These are phyloP conservation scores for Cecidostiba fungosa DNA, from an alignment of 2,888 invertebrate genomes.

Conservation along the genomic window DNA sequence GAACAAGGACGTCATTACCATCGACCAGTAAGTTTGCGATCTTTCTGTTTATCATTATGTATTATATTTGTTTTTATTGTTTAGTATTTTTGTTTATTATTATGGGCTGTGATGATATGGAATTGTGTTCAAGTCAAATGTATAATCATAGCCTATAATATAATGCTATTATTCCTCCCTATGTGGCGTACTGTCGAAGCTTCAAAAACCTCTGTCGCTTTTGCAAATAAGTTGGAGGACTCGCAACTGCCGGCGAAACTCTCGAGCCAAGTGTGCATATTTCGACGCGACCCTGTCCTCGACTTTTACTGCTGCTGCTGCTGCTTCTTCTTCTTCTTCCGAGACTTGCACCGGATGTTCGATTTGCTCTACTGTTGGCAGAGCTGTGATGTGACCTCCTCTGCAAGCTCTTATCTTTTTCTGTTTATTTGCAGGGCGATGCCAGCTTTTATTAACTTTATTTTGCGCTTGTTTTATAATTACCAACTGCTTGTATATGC, in stretches of 20 bases:
- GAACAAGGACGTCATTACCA: slow-evolving; percentile 92
- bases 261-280: slow-evolving; percentile 5
- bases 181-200: neutral
- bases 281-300: neutral
- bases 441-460: neutral
- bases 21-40: slow-evolving; percentile 95
- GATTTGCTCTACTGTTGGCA: slow-evolving; percentile 18
- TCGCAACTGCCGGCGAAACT: slow-evolving; percentile 29
- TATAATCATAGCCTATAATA: neutral
- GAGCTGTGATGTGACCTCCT: slow-evolving; percentile 17
- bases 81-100: no score
- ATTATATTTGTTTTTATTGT: neutral
- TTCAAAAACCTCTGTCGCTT: neutral
- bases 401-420: neutral
- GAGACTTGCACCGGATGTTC: slow-evolving; percentile 17
- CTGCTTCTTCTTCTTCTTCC: neutral
- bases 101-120: neutral
- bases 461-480: neutral
- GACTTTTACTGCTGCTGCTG: slow-evolving; percentile 8
- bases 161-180: neutral
- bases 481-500: neutral
- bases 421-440: neutral
- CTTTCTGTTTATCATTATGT: neutral
- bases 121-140: neutral
- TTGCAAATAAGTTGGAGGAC: slow-evolving; percentile 36